Conservation (phyloP, 2,113 vertebrate species). For the Suricata suricatta region DNA sequence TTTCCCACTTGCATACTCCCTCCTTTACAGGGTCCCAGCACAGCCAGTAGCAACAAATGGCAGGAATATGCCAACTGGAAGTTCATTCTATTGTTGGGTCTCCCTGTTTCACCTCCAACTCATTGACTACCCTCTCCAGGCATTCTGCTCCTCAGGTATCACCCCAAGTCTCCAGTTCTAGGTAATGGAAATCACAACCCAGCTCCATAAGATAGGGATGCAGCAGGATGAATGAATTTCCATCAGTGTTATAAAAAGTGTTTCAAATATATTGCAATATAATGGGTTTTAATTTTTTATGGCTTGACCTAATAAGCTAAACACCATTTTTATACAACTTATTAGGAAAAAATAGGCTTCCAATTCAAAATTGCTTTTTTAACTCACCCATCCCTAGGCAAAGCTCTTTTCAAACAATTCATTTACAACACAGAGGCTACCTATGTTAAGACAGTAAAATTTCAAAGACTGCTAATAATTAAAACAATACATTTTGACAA, state of each 20-base stretch:
- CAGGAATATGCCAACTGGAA: neutral
- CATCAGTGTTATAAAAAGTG: neutral
- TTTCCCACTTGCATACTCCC: neutral
- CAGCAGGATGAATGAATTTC: neutral
- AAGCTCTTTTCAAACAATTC: constrained; percentile 30
- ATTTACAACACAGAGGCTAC: neutral
- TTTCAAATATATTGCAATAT: neutral
- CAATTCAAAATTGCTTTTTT: constrained; percentile 8
- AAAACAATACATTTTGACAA: constrained; percentile 54
- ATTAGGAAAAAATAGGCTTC: neutral
- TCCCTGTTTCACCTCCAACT: neutral
- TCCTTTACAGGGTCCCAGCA: neutral
- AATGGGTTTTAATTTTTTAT: constrained; percentile 16
- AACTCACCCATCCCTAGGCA: neutral
- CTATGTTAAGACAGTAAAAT: constrained; percentile 17
- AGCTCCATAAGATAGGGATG: neutral
- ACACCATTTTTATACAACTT: constrained; percentile 24
- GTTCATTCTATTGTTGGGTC: neutral
- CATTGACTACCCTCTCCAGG: neutral
- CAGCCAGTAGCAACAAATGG: neutral
- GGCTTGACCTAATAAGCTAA: neutral
- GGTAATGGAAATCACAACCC: neutral
- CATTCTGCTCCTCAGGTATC: neutral
- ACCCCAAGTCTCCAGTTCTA: neutral
- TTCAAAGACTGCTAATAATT: neutral